These are phyloP conservation scores for Fratercula arctica DNA, from an alignment of 2,797 vertebrate species.

Conservation along the genomic window DNA sequence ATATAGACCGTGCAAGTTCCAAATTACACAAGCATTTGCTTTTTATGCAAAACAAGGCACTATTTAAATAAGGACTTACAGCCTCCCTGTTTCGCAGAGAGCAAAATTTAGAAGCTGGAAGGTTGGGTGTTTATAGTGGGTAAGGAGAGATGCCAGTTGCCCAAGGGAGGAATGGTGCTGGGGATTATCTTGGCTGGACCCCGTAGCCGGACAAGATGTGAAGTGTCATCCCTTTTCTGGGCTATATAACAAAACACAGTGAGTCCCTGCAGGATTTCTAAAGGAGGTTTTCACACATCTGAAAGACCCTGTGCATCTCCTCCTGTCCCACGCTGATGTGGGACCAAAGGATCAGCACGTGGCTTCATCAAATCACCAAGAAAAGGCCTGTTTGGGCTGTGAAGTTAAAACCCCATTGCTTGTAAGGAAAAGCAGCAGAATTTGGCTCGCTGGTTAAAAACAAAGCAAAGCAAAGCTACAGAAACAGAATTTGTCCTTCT, in stretches of 20 bases:
- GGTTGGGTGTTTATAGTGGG: not conserved
- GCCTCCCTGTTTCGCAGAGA: not conserved
- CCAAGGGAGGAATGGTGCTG: not conserved
- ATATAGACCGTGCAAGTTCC: not conserved
- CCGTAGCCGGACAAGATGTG: fast-evolving
- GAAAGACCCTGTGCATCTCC: not conserved
- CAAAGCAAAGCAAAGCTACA: slow-evolving; percentile 19
- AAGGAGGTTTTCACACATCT: not conserved
- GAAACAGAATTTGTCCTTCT: not conserved
- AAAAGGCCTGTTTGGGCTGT: not conserved
- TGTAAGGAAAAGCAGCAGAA: not conserved
- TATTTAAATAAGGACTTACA: not conserved
- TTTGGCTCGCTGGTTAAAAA: not conserved
- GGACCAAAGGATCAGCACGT: not conserved
- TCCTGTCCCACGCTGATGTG: not conserved
- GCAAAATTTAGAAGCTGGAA: not conserved
- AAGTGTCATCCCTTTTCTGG: not conserved
- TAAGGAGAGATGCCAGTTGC: not conserved
- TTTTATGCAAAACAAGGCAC: not conserved
- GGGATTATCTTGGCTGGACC: not conserved
- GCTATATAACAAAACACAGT: not conserved
- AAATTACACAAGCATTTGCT: fast-evolving
- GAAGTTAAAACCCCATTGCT: not conserved
- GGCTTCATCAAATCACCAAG: not conserved
- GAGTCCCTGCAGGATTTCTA: not conserved